Percentiles rank a stretch among this genome's conserved stretches.
Evolutionary conservation across 2,888 invertebrate species (phyloP).

Genomic region (Emmelina monodactyla): DNA sequence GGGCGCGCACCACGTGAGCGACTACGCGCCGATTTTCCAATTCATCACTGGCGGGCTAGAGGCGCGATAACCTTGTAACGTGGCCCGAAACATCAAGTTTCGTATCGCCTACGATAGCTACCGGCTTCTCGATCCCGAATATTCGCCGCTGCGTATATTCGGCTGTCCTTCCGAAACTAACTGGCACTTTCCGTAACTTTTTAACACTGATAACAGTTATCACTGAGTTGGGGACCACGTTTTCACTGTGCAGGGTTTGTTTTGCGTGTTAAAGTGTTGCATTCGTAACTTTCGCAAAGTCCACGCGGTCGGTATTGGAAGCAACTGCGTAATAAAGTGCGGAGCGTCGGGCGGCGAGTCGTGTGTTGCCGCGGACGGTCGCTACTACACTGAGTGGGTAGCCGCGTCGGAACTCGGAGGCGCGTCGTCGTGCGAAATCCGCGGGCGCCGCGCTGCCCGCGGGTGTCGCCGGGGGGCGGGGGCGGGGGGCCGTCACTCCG

Average conservation of each 20-base stretch:
- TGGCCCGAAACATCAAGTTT: constrained; percentile 46
- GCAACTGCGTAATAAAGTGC: constrained; percentile 60
- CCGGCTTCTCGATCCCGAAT: constrained; percentile 30
- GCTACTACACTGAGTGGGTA: constrained; percentile 58
- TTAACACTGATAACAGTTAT: constrained; percentile 51
- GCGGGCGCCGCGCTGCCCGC: constrained; percentile 29
- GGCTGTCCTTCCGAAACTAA: constrained; percentile 33
- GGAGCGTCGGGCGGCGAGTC: constrained; percentile 35
- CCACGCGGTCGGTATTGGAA: constrained; percentile 53
- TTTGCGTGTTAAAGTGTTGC: constrained; percentile 16
- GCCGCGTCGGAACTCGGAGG: constrained; percentile 55
- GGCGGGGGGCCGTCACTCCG: constrained; percentile 31
- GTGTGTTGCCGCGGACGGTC: constrained; percentile 52
- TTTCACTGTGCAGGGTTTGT: constrained; percentile 15
- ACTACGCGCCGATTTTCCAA: constrained; percentile 67
- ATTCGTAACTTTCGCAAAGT: constrained; percentile 27
- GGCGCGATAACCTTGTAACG: constrained; percentile 64
- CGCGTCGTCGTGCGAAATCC: constrained; percentile 53
- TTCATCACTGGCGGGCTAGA: constrained; percentile 61
- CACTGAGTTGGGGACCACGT: constrained; percentile 26
- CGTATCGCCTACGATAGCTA: constrained; percentile 40
- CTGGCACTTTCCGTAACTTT: constrained; percentile 45
- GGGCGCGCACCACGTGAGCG: constrained; percentile 62
- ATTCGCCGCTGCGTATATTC: constrained; percentile 31
- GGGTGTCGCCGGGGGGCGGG: constrained; percentile 26